A percentile compares a stretch with the other conserved stretches of the same genome.
Conservation (phyloP, 2,797 vertebrate genomes). For the Parambassis ranga region DNA sequence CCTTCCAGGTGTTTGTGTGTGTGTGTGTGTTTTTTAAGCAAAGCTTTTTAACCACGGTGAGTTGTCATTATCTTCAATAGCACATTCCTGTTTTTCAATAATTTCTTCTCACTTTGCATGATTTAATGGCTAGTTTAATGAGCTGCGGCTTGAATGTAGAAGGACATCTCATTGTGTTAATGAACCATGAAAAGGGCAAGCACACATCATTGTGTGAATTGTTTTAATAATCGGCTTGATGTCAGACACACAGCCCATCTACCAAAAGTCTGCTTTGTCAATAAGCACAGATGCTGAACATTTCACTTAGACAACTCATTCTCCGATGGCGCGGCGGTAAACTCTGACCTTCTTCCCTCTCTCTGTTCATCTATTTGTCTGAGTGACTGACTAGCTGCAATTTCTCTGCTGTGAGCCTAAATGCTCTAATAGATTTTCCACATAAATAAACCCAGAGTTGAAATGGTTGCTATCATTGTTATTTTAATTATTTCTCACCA, state of each 20-base stretch:
- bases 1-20: constrained; percentile 61
- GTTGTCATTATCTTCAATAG: constrained; percentile 64
- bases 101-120: constrained; percentile 68
- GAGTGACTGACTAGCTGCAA: neutral
- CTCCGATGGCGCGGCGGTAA: constrained; percentile 10
- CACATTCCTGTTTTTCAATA: constrained; percentile 70
- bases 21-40: constrained; percentile 46
- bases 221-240: constrained; percentile 71
- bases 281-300: constrained; percentile 46
- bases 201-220: constrained; percentile 71
- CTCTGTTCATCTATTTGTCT: too few relatives aligned
- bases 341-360: constrained; percentile 14
- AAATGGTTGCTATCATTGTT: too few relatives aligned
- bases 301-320: constrained; percentile 58
- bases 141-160: constrained; percentile 78
- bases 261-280: constrained; percentile 56
- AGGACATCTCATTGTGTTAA: constrained; percentile 80
- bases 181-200: constrained; percentile 84
- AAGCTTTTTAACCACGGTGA: constrained; percentile 59
- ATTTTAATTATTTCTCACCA: too few relatives aligned
- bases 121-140: constrained; percentile 83
- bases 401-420: neutral
- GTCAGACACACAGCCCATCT: constrained; percentile 54
- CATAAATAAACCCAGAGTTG: too few relatives aligned
- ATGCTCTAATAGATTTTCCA: neutral